phyloP scores from a whole-genome alignment of 2,888 invertebrate species.

The Homarus gammarus region DNA sequence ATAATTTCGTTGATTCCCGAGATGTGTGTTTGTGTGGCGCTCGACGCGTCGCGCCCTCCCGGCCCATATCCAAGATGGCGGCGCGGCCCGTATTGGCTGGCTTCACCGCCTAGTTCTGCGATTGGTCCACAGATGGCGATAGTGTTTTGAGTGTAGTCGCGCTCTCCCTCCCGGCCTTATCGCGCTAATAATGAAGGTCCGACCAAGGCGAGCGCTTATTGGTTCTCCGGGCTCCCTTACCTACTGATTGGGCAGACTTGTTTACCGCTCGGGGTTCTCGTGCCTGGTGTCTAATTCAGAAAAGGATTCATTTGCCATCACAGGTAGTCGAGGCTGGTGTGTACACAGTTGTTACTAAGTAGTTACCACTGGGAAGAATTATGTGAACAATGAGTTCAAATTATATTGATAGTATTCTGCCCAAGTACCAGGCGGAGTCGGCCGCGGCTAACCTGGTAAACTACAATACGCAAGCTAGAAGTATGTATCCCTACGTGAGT shows the following conservation, averaged over 20 bases:
- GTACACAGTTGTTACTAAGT: slow-evolving; percentile 76
- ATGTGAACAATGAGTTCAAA: slow-evolving; percentile 76
- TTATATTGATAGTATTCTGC: slow-evolving; percentile 76
- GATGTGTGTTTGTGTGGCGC: slow-evolving; percentile 75
- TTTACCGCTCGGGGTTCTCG: slow-evolving; percentile 76
- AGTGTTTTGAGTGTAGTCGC: slow-evolving; percentile 76
- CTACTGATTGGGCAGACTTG: slow-evolving; percentile 76
- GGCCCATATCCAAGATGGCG: slow-evolving; percentile 76
- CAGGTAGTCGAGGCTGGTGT: slow-evolving; percentile 76
- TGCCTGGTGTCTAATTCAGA: slow-evolving; percentile 76
- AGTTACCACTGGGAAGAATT: slow-evolving; percentile 75
- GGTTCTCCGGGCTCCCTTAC: slow-evolving; percentile 76
- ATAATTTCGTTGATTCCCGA: slow-evolving; percentile 75
- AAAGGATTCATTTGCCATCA: slow-evolving; percentile 77
- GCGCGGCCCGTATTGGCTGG: slow-evolving; percentile 76
- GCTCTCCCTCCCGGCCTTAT: slow-evolving; percentile 76
- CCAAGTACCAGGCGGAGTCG: slow-evolving; percentile 76
- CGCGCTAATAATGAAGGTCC: slow-evolving; percentile 76
- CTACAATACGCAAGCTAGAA: slow-evolving; percentile 75
- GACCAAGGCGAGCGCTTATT: slow-evolving; percentile 76
- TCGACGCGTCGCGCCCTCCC: slow-evolving; percentile 72
- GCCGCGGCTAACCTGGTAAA: slow-evolving; percentile 75
- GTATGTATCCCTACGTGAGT: slow-evolving; percentile 76
- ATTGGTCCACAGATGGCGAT: slow-evolving; percentile 76
- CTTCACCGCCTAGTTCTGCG: slow-evolving; percentile 76